phyloP scores from a whole-genome alignment of 64 coral and sea anemone species.

The Porites lutea region DNA sequence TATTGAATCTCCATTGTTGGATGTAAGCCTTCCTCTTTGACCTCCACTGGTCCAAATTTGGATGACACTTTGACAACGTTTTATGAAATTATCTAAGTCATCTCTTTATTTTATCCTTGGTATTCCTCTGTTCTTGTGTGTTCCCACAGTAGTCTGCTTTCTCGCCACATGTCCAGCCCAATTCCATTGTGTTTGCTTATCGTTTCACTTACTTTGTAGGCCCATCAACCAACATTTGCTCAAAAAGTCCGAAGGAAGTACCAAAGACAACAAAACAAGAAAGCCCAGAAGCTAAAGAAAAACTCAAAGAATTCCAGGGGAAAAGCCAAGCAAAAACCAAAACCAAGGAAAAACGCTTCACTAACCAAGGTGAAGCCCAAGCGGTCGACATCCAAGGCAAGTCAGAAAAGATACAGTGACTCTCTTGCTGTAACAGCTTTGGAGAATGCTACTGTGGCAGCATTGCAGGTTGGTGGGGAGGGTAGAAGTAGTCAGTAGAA shows the following conservation, averaged over 20 bases:
- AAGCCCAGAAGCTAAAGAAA: constrained; percentile 79
- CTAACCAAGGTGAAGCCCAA: constrained; percentile 85
- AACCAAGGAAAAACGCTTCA: constrained; percentile 39
- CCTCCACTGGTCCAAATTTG: too few relatives aligned
- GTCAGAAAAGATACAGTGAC: constrained; percentile 61
- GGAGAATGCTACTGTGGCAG: constrained; percentile 84
- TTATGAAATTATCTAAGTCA: too few relatives aligned
- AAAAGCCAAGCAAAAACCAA: constrained; percentile 51
- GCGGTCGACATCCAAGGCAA: constrained; percentile 24
- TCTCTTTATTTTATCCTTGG: too few relatives aligned
- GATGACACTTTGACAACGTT: too few relatives aligned
- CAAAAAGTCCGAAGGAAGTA: constrained; percentile 90
- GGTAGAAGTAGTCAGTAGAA: too few relatives aligned
- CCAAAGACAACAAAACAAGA: constrained; percentile 79
- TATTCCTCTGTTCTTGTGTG: too few relatives aligned
- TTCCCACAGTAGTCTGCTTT: too few relatives aligned
- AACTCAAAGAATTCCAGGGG: constrained; percentile 49
- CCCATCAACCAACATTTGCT: constrained; percentile 69
- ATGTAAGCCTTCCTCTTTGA: too few relatives aligned
- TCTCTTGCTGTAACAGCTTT: constrained; percentile 74
- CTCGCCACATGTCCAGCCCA: too few relatives aligned
- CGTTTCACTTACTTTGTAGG: constrained; percentile 1
- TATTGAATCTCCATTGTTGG: too few relatives aligned
- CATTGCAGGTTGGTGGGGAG: constrained; percentile 57
- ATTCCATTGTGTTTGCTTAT: too few relatives aligned